These are phyloP conservation scores for Lutraria rhynchaena DNA, from an alignment of 1,140 invertebrate species.

Conservation along the genomic window DNA sequence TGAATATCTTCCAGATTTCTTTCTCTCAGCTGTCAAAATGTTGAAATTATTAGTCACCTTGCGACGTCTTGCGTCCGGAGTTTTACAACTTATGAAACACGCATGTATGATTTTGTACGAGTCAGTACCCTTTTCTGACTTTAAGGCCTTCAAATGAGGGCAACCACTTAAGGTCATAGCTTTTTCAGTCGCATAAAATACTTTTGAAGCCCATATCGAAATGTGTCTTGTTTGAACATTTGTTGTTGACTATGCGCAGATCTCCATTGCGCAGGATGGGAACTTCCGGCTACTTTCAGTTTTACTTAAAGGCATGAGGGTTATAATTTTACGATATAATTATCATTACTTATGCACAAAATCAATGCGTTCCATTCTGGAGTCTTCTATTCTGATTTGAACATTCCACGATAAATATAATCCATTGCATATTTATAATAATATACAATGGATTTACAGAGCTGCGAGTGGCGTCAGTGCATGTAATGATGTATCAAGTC, in stretches of 20 bases:
- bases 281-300: slow-evolving; percentile 59
- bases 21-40: slow-evolving; percentile 18
- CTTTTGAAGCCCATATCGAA: slow-evolving; percentile 64
- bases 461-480: no score
- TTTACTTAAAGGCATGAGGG: background rate
- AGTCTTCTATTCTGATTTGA: no score
- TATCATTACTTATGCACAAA: no score
- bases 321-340: no score
- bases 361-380: no score
- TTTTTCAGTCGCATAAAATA: slow-evolving; percentile 23
- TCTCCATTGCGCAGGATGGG: background rate
- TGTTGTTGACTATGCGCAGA: slow-evolving; percentile 52
- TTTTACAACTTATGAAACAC: slow-evolving; percentile 89
- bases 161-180: slow-evolving; percentile 84
- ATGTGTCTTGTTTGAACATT: slow-evolving; percentile 53
- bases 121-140: slow-evolving; percentile 88
- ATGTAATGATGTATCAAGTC: no score
- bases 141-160: slow-evolving; percentile 90
- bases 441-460: no score
- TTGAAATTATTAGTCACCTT: slow-evolving; percentile 84
- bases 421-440: no score
- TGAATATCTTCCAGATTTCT: background rate
- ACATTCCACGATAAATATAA: no score
- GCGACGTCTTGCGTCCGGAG: slow-evolving; percentile 87
- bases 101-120: slow-evolving; percentile 89